Base-by-base conservation (phyloP, 23 tunicate species). In the Oikopleura vanhoeffeni region DNA sequence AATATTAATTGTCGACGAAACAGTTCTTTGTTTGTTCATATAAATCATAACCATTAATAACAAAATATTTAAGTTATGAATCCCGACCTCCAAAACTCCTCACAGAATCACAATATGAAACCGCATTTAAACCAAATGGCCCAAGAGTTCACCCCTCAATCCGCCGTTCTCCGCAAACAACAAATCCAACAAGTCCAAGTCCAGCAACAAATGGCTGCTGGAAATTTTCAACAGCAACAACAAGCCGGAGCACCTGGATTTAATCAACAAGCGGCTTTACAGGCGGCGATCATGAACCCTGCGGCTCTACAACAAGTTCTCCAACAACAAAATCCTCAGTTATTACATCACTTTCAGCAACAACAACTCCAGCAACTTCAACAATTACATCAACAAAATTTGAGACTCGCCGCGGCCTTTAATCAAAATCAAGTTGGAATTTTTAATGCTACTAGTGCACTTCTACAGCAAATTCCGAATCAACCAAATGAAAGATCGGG, bases 341-440 rank as follows among this genome's bases (percentile, higher is more conserved):
- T 71, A 2, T 32, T 71, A 33, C 79, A 71, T 2, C 79, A 71
- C 34, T 18, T 71, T 18, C 79, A 71, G 38, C 79, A 71, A 13
- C 79, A 71, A 38, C 79, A 71, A 32, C 35, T 71, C 36, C 79
- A 71, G 79, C 79, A 71, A 32, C 79, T 71, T 18, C 79, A 71
- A 30, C 79, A 71, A 38, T 30, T 71, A 2, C 79, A 71, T 32
- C 79, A 71, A 38, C 79, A 71, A 32, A 71, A 71, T 30, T 2
- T 71, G 79, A 33, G 79, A 2, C 38, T 71, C 4, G 79, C 79
- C 38, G 79, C 79, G 2, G 79, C 79, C 2, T 71, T 71, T 32
- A 71, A 30, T 30, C 79, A 30, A 30, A 13, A 18, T 38, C 79
- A 71, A 71, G 38, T 30, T 4, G 79, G 79, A 2, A 18, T 71